These are phyloP conservation scores for Pollenia labialis DNA, from an alignment of 2,888 invertebrate species.

Conservation along the genomic window DNA sequence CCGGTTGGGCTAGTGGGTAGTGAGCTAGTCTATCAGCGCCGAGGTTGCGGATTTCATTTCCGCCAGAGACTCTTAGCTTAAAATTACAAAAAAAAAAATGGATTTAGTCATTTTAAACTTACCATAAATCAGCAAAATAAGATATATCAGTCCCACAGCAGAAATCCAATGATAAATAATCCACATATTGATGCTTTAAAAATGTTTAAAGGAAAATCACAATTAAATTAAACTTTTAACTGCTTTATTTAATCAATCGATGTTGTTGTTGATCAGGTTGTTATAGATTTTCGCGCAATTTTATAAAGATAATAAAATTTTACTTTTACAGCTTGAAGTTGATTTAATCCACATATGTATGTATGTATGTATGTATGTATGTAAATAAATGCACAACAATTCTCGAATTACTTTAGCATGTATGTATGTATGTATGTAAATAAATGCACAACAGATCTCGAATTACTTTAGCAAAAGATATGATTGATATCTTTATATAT, in stretches of 20 bases:
- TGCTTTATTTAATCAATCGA: neutral
- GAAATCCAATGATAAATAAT: conserved; percentile 77
- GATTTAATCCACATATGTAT: conserved; percentile 56
- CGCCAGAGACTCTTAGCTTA: too few species aligned
- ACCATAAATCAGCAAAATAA: conserved; percentile 74
- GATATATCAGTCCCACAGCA: conserved; percentile 75
- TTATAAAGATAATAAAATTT: conserved; percentile 20
- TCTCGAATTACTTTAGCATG: neutral
- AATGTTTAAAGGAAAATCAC: neutral
- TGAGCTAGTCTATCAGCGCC: too few species aligned
- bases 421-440: too few species aligned
- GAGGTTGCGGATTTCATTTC: too few species aligned
- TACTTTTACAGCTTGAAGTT: neutral
- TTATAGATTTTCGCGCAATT: conserved; percentile 41
- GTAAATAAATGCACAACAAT: conserved; percentile 14
- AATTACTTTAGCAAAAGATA: neutral
- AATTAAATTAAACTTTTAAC: neutral
- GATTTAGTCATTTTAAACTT: conserved; percentile 58
- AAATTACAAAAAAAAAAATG: too few species aligned
- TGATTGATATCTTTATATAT: neutral
- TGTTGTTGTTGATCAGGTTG: conserved; percentile 10
- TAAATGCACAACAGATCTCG: neutral
- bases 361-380: too few species aligned
- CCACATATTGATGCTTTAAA: conserved; percentile 73
- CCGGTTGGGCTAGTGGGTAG: too few species aligned